phyloP scores from a whole-genome alignment of 2,113 vertebrate genomes.

The Ammospiza nelsoni region DNA sequence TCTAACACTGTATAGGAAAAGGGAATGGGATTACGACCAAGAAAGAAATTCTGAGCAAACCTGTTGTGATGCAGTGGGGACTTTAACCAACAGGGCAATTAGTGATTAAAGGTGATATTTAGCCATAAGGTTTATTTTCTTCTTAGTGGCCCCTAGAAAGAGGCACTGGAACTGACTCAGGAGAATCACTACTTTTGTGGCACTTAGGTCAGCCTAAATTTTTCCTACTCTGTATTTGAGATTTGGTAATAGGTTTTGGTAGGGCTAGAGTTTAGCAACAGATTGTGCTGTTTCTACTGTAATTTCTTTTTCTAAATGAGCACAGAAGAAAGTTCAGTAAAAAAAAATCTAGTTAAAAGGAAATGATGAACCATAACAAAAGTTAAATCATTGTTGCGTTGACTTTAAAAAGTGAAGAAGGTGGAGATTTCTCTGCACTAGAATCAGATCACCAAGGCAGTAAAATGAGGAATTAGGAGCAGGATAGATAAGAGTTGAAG shows the following conservation, averaged over 20 bases:
- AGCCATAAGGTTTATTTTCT: background rate
- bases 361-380: background rate
- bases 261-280: background rate
- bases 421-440: background rate
- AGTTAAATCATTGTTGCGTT: background rate
- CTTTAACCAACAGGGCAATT: background rate
- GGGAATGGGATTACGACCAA: background rate
- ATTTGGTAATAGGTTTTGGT: background rate
- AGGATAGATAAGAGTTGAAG: conserved; percentile 34
- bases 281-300: background rate
- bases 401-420: conserved; percentile 22
- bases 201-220: background rate
- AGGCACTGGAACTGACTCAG: background rate
- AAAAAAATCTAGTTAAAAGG: background rate
- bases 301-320: background rate
- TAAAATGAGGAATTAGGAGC: conserved; percentile 30
- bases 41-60: background rate
- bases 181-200: background rate
- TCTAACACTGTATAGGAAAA: background rate
- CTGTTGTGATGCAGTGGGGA: background rate
- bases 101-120: background rate
- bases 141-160: background rate
- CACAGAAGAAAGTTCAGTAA: background rate
- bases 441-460: conserved; percentile 34
- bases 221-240: background rate